Evolutionary conservation across 2,113 vertebrate genomes (phyloP), one percentile per base, ranked within the genome.

Genomic region (Holacanthus passer): DNA sequence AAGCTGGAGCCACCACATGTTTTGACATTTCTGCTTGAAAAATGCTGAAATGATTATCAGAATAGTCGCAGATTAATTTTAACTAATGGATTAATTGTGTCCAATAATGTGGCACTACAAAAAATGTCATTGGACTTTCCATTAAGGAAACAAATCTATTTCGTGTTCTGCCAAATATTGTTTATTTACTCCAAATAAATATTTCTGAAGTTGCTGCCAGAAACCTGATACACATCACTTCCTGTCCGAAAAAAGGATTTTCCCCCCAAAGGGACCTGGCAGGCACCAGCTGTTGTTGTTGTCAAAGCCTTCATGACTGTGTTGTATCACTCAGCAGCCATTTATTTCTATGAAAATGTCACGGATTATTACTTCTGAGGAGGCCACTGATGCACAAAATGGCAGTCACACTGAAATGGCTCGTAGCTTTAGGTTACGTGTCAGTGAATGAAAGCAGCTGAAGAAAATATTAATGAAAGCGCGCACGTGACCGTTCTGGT

Each of bases 401-500:
- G 72, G 79, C 71, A 84, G 82, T 81, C 63, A 77, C 55, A 75
- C 60, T 56, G 68, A 73, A 77, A 62, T 17, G 76, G 60, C 79
- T 79, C 35, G 66, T 75, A 78, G 84, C 82, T 87, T 70, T 39
- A 52, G 77, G 79, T 82, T 76, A 84, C 67, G 47, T 48, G 79
- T 70, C 83, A 66, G 79, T 69, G 81, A 89, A 62, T 45, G 55
- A 84, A 82, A 87, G 83, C 79, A 87, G 81, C 79, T 77, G 87
- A 88, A 83, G 58, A 85, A 86, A 83, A 87, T 73, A 90, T 83
- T 86, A 92, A 84, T 73, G 80, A 83, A 87, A 84, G 58, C 4
- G 3, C 0, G 39, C 64, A 52, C 35, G 48, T 70, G 87, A 77
- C 68, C 10, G 56, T 69, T 76, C 85, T 47, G 62, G 69, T 72